Base-by-base conservation (phyloP, 2,113 vertebrate genomes). In the Leuciscus idus region DNA sequence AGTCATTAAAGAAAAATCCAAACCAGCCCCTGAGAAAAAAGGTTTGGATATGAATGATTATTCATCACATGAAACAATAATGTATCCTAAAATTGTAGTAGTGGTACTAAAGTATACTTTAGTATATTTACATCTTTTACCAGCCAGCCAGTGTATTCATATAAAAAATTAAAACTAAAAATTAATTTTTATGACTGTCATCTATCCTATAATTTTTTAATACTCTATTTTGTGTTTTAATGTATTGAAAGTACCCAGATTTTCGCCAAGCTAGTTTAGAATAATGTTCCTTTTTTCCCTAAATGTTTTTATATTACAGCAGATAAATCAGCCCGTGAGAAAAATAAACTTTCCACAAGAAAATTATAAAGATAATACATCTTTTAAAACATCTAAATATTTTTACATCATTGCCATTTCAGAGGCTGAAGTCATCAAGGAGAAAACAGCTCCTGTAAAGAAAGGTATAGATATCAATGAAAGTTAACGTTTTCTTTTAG, bases 21-120 rank as follows among this genome's bases (percentile, higher is more conserved):
- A 73, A 73, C 23, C 66, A 75, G 74, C 79, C 62, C 88, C 88
- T 66, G 76, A 81, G 21, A 90, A 90, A 55, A 90, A 88, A 90
- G 90, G 89, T 91, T 72, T 83, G 36, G 0, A 55, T 52, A 6
- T 28, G 0, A 50, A 50, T 57, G 6, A 57, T 46, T 26, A 2
- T 74, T 48, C 10, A n/a, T 43, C 57, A 61, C 57, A 61, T 61
- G 8, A n/a, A 10, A n/a, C 7, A 10, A 3, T 57, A 8, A 21
- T 23, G 55, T 23, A 57, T 57, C 55, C 55, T 21, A 59, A 23
- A 21, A 59, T 43, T 2, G 36, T 36, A 36, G 36, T 36, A 9
- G 8, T 43, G 26, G 26, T 26, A 26, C 26, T 26, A 26, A 26
- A 26, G 26, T 26, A 26, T 26, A 43, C 6, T 55, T 52, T 19